Base-by-base conservation (phyloP, 2,888 invertebrate species). In the Bursaphelenchus okinawaensis region DNA sequence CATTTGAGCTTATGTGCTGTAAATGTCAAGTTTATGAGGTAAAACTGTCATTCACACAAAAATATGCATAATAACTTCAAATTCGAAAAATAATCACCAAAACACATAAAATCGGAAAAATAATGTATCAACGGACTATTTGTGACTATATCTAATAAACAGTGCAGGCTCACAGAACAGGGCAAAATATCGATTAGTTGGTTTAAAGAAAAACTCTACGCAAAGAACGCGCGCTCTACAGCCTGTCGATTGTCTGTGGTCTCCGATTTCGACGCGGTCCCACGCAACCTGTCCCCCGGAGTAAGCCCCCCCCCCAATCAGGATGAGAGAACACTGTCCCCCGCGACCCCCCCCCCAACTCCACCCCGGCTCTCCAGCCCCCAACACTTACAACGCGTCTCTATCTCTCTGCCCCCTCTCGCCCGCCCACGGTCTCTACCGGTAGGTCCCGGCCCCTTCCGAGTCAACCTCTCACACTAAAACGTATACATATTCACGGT, bases 341-440 rank as follows among this genome's bases (percentile, higher is more conserved):
- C 27, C 27, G 7, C 19, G 23, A 22, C n/a, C 16, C 24, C 20
- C 3, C 24, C 12, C 29, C 26, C 29, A 57, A 23, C 57, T 57
- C 31, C 40, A 19, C 57, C 57, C 29, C 40, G 29, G n/a, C 40
- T 57, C 29, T 57, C 40, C 23, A 19, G n/a, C 27, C 31, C 56
- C 22, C 22, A 29, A 28, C 40, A 20, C 23, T 57, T 29, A 12
- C 8, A 29, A 23, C 23, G 20, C 28, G 40, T 40, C 40, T 40
- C 40, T 40, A 12, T 40, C n/a, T 40, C 22, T 57, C 29, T 22
- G 29, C 6, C 6, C 28, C 29, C 26, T 29, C 23, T 29, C 57
- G 16, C n/a, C 28, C 12, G 20, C n/a, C 31, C 28, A 28, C 28
- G n/a, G 27, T 28, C n/a, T 23, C 55, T 27, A 23, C 22, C 8